Percentiles rank a stretch among this genome's conserved stretches.
These are phyloP conservation scores for Rattus norvegicus DNA, from an alignment of 2,113 vertebrate genomes.

Conservation along the genomic window DNA sequence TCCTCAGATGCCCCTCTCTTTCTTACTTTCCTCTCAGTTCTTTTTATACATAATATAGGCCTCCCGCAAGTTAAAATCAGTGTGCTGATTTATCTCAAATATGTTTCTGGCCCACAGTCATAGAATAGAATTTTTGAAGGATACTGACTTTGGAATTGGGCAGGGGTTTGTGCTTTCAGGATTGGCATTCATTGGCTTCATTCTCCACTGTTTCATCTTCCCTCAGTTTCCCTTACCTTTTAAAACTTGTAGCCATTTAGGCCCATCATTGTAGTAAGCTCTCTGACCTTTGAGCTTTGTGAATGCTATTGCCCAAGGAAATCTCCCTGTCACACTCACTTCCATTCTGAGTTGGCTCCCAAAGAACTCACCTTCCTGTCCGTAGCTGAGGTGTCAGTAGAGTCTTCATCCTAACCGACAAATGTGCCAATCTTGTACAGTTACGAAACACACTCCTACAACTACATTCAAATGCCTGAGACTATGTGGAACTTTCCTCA, in stretches of 20 bases:
- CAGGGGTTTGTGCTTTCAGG: neutral
- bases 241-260: neutral
- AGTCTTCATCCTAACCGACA: neutral
- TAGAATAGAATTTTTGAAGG: neutral
- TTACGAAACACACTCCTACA: neutral
- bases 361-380: neutral
- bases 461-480: no score
- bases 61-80: neutral
- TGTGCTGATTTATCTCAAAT: neutral
- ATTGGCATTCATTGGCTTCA: neutral
- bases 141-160: neutral
- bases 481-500: no score
- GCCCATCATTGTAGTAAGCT: neutral
- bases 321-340: neutral
- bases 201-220: neutral
- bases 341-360: neutral
- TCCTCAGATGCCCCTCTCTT: neutral
- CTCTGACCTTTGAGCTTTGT: neutral
- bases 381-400: neutral
- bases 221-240: neutral
- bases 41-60: neutral
- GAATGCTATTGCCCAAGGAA: neutral
- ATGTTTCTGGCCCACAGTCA: neutral
- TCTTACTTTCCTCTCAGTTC: neutral
- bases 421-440: neutral